Conservation (phyloP, 2,113 vertebrate genomes). For the Nyctibius bracteatus region DNA sequence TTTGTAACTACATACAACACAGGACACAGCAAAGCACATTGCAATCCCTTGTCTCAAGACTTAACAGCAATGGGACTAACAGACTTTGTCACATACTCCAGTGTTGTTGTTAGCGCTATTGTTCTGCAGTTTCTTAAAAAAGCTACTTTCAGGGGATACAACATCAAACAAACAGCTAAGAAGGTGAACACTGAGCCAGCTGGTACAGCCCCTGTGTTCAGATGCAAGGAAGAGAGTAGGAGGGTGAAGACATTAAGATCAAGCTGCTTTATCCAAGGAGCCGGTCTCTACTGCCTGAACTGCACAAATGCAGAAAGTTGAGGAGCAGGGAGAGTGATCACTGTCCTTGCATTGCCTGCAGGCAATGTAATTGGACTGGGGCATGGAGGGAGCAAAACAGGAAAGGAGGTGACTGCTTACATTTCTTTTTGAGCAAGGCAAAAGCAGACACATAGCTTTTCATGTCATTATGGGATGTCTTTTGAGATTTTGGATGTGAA, state of each 20-base stretch:
- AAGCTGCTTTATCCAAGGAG: background rate
- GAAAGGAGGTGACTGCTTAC: background rate
- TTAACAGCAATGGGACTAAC: background rate
- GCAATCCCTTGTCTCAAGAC: background rate
- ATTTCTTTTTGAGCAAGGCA: background rate
- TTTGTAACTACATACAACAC: background rate
- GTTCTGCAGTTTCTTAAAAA: background rate
- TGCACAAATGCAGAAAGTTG: background rate
- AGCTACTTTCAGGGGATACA: background rate
- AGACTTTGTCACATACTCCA: background rate
- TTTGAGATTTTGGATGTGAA: background rate
- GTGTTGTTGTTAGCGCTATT: background rate
- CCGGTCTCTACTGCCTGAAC: background rate
- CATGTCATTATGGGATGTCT: background rate
- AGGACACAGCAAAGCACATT: background rate
- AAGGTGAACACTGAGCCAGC: background rate
- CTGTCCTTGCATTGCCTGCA: background rate
- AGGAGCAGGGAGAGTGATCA: background rate
- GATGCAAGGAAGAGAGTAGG: background rate
- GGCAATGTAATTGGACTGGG: background rate
- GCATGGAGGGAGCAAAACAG: background rate
- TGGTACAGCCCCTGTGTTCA: background rate
- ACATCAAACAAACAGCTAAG: background rate
- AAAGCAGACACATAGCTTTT: background rate
- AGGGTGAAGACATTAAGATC: background rate